Evolutionary conservation across 1,140 invertebrate genomes (phyloP).

Genomic region (Drosophila athabasca): DNA sequence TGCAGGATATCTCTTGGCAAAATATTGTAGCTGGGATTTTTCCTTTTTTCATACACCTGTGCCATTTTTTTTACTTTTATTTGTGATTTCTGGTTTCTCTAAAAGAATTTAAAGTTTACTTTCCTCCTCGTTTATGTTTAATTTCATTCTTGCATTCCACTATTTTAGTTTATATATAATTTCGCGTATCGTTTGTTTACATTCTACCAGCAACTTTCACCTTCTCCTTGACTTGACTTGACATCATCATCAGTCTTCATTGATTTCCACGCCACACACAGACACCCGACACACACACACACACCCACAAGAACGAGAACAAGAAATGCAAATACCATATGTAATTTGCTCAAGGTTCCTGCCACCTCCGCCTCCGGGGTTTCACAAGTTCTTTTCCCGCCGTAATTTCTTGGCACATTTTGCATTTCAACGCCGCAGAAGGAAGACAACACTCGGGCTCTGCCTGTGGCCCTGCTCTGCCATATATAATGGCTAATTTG

Average conservation of each 20-base stretch:
- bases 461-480: constrained; percentile 19
- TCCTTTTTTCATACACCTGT: too few species aligned
- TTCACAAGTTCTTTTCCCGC: constrained; percentile 34
- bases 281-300: too few species aligned
- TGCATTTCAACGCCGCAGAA: constrained; percentile 69
- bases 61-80: too few species aligned
- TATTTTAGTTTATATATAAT: not conserved
- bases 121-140: too few species aligned
- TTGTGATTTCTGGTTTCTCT: too few species aligned
- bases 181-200: not conserved
- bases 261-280: constrained; percentile 36
- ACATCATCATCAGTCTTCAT: constrained; percentile 17
- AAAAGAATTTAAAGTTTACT: too few species aligned
- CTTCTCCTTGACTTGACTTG: constrained; percentile 19
- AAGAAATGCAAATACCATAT: constrained; percentile 66
- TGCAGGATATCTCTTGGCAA: too few species aligned
- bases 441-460: constrained; percentile 26
- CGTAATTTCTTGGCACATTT: constrained; percentile 77
- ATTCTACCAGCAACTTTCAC: constrained; percentile 25
- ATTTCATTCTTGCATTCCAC: too few species aligned
- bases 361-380: not conserved
- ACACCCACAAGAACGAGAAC: not conserved
- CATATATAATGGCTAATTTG: constrained; percentile 79
- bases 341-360: constrained; percentile 66
- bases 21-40: too few species aligned